phyloP scores from a whole-genome alignment of 2,888 invertebrate genomes.

The Eurytoma adleriae region DNA sequence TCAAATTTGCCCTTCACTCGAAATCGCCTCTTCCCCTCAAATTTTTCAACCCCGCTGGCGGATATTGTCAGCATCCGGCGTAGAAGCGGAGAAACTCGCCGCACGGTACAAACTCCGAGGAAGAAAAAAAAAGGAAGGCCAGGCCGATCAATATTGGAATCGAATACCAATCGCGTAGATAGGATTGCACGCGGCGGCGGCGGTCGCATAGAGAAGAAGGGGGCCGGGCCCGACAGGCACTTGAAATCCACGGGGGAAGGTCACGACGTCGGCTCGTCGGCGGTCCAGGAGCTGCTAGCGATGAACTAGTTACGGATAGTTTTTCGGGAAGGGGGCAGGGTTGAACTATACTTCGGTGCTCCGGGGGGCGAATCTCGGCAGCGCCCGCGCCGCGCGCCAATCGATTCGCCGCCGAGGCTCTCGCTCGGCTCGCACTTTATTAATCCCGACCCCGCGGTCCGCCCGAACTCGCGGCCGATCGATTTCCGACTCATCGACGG shows the following conservation, averaged over 20 bases:
- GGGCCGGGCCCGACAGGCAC: constrained; percentile 22
- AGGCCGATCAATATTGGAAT: constrained; percentile 35
- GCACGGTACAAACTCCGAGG: not conserved
- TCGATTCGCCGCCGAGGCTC: constrained; percentile 8
- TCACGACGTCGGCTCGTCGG: constrained; percentile 63
- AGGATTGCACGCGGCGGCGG: not conserved
- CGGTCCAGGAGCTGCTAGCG: constrained; percentile 59
- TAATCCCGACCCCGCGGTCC: not conserved
- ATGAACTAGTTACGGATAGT: constrained; percentile 65
- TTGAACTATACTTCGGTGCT: constrained; percentile 59
- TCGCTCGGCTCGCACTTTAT: too few species aligned
- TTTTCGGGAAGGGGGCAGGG: constrained; percentile 61
- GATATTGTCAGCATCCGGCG: too few species aligned
- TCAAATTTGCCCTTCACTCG: too few species aligned
- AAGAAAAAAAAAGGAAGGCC: constrained; percentile 4
- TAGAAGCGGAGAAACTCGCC: too few species aligned
- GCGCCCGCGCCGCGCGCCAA: not conserved
- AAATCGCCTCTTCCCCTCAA: too few species aligned
- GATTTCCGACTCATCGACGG: not conserved
- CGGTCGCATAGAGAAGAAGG: not conserved
- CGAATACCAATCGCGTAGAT: constrained; percentile 26
- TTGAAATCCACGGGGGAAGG: constrained; percentile 64
- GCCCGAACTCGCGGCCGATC: not conserved
- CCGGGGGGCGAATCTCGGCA: not conserved
- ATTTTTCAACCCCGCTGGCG: too few species aligned